Conservation (phyloP, 1,140 invertebrate genomes). For the Caenorhabditis remanei region DNA sequence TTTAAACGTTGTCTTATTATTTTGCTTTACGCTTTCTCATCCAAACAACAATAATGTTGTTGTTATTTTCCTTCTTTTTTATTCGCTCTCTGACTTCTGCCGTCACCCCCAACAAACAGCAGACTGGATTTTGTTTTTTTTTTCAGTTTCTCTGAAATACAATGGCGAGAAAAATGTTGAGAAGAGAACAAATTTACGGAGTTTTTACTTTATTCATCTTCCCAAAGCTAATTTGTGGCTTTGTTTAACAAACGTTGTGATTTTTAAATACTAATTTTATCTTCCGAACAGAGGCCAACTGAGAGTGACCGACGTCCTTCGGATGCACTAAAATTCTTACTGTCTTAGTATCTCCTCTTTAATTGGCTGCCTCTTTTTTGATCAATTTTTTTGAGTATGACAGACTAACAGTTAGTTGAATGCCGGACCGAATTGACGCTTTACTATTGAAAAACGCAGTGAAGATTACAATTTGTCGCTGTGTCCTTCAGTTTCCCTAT, state of each 20-base stretch:
- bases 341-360: neutral
- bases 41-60: neutral
- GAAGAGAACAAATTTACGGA: no score
- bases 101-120: neutral
- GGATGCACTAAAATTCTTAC: neutral
- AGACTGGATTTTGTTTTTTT: conserved; percentile 35
- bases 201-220: no score
- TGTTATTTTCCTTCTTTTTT: conserved; percentile 4
- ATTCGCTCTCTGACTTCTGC: neutral
- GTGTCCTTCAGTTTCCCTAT: conserved; percentile 21
- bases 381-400: neutral
- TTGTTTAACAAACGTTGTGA: no score
- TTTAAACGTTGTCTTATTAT: neutral
- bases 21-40: neutral
- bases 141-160: neutral
- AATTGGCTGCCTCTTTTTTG: neutral
- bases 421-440: conserved; percentile 15
- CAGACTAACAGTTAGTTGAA: neutral
- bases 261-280: no score
- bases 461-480: conserved; percentile 29
- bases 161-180: neutral
- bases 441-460: neutral
- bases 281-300: no score
- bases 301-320: neutral
- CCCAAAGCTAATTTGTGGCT: no score